phyloP scores from a whole-genome alignment of 64 coral and sea anemone genomes.

The Astreopora myriophthalma region DNA sequence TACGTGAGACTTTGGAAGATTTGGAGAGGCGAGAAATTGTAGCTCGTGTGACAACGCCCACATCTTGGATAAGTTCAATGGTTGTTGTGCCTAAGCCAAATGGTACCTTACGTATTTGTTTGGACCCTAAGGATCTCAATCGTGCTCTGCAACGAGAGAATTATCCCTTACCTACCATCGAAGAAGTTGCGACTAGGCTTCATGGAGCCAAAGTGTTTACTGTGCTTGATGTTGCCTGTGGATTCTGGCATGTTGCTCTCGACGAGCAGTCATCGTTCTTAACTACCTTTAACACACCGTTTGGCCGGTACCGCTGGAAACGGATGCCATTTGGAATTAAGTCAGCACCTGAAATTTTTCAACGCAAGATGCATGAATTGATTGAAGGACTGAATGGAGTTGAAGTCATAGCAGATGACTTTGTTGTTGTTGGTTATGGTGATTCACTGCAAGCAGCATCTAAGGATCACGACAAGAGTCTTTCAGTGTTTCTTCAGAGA shows the following conservation, averaged over 20 bases:
- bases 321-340: background rate
- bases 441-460: background rate
- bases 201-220: background rate
- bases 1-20: background rate
- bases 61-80: constrained; percentile 52
- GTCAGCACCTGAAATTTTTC: background rate
- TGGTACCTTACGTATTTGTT: background rate
- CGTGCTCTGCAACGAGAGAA: constrained; percentile 9
- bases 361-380: constrained; percentile 14
- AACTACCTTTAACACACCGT: constrained; percentile 9
- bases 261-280: constrained; percentile 15
- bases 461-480: background rate
- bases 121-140: constrained; percentile 31
- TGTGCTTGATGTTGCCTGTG: background rate
- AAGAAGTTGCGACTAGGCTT: background rate
- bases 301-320: background rate
- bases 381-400: constrained; percentile 1
- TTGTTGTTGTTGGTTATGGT: constrained; percentile 5
- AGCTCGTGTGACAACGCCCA: constrained; percentile 47
- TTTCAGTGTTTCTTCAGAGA: background rate
- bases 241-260: constrained; percentile 23
- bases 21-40: constrained; percentile 19
- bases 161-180: background rate
- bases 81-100: background rate
- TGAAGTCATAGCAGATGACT: constrained; percentile 6